Percentiles rank a stretch among this genome's conserved stretches.
Conservation (phyloP, 2,113 vertebrate species). For the Oncorhynchus tshawytscha region DNA sequence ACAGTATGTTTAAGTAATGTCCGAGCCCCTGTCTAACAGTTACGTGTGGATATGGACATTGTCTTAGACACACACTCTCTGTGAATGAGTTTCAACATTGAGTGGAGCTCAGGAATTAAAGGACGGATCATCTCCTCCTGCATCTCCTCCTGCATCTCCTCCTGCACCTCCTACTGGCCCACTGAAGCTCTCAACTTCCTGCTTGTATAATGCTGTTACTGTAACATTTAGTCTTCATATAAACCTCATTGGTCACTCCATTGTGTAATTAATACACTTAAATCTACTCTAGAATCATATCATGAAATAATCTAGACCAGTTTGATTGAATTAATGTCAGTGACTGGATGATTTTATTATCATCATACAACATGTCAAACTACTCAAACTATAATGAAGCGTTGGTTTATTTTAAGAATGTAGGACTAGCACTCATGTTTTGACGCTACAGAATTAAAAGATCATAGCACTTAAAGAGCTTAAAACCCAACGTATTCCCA, state of each 20-base stretch:
- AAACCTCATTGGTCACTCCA: too few species aligned
- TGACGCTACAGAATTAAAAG: constrained; percentile 10
- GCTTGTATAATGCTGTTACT: background rate
- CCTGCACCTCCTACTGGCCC: constrained; percentile 47
- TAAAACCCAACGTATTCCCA: constrained; percentile 27
- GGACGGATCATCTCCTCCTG: background rate
- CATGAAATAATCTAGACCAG: too few species aligned
- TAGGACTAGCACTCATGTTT: background rate
- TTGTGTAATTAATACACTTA: too few species aligned
- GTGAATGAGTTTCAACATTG: background rate
- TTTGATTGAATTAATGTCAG: too few species aligned
- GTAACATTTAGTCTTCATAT: too few species aligned
- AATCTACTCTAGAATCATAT: too few species aligned
- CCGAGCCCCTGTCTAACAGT: too few species aligned
- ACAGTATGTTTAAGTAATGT: background rate
- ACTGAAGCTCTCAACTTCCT: background rate
- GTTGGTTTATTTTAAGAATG: background rate
- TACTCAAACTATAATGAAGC: background rate
- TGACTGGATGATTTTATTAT: background rate
- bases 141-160: constrained; percentile 43
- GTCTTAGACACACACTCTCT: background rate
- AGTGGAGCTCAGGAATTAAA: background rate
- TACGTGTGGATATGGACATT: background rate
- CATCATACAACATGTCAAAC: background rate
- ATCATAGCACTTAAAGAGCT: constrained; percentile 17